Evolutionary conservation across 2,797 vertebrate species (phyloP).

Genomic region (Podarcis lilfordi): DNA sequence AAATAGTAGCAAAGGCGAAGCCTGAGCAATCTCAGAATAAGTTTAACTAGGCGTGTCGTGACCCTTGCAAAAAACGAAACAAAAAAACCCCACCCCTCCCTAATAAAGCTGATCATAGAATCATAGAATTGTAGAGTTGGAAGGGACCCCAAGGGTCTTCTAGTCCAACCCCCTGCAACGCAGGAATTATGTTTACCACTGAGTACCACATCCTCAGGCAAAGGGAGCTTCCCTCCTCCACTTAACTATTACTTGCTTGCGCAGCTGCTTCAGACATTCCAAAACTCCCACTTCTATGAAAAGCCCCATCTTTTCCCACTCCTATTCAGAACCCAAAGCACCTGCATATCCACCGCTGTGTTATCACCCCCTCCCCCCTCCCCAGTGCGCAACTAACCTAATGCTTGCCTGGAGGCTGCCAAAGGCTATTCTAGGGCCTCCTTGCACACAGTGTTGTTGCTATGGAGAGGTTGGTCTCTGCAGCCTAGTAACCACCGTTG

Average conservation of each 20-base stretch:
- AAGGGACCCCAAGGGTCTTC: no score
- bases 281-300: not conserved
- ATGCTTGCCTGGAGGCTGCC: constrained; percentile 4
- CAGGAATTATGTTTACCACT: no score
- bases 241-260: not conserved
- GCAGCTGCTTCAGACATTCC: not conserved
- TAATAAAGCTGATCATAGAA: no score
- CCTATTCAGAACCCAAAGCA: not conserved
- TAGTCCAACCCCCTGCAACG: no score
- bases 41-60: no score
- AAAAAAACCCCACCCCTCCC: no score
- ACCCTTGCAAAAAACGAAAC: no score
- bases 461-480: constrained; percentile 7
- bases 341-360: not conserved
- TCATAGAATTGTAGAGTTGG: no score
- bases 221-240: not conserved
- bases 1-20: no score
- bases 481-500: not conserved
- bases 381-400: not conserved
- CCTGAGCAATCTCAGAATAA: no score
- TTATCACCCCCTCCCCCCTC: not conserved
- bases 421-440: not conserved
- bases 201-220: no score
- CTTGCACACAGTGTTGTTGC: constrained; percentile 21
- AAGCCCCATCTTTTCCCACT: not conserved